Base-by-base conservation (phyloP, 1,140 invertebrate species). In the Brachionus sp. region DNA sequence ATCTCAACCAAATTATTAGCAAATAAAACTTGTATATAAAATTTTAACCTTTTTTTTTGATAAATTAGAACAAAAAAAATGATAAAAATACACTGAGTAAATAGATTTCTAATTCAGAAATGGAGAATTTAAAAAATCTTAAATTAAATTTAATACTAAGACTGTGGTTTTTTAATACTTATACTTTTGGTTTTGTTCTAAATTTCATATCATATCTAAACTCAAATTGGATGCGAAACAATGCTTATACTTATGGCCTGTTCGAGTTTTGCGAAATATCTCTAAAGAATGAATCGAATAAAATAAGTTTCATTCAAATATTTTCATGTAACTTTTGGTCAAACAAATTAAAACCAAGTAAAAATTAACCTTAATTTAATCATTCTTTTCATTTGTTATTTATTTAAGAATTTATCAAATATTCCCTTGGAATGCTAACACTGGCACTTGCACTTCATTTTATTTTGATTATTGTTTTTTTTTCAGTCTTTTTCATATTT, bases 171-270 rank as follows among this genome's bases (percentile, higher is more conserved):
- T 62, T 80, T 25, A 80, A 80, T 42, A 62, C 77, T 1, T 80
- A 35, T 66, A 42, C 35, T 4, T 66, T 80, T 62, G 50, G 50
- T 57, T 80, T 80, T 62, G 50, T 80, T 44, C 57, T 80, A 42
- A 80, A 57, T 12, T 80, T 80, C 23, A 80, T 80, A 19, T 35
- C 77, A 39, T 80, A 80, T 66, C 62, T 66, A 35, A 80, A 80
- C 25, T 44, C 77, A 80, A 62, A 57, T 37, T 80, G 77, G 77
- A 3, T 80, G 7, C n/a, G 39, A 10, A 66, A 35, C 35, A 42
- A 80, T 19, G 33, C 10, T 13, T 37, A 66, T 44, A 35, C 62
- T 12, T 80, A 80, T 35, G 77, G 77, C 5, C 13, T 80, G 13
- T 66, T 80, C 4, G 50, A 80, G 23, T 80, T 62, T 66, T 80